Conservation (phyloP, 2,888 invertebrate genomes). For the Salticus scenicus region DNA sequence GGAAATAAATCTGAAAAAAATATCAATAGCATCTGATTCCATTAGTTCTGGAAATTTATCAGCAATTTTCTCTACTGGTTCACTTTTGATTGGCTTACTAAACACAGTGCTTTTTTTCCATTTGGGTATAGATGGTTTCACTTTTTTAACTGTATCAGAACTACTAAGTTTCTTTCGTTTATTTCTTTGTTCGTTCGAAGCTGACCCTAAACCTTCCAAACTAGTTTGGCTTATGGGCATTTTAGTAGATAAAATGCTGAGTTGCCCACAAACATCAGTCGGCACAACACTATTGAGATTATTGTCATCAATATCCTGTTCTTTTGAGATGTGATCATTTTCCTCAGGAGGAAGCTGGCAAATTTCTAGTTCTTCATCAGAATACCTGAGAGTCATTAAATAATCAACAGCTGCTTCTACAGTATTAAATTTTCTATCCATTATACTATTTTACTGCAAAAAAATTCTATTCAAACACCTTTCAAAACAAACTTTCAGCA, state of each 20-base stretch:
- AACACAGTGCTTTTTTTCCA: neutral
- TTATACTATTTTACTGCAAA: neutral
- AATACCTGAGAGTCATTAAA: too few relatives aligned
- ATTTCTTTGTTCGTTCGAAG: too few relatives aligned
- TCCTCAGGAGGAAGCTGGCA: neutral
- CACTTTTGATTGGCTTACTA: neutral
- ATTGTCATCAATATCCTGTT: too few relatives aligned
- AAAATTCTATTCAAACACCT: neutral
- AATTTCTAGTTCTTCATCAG: too few relatives aligned
- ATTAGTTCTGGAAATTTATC: conserved; percentile 5
- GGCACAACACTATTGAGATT: neutral
- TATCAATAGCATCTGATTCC: neutral
- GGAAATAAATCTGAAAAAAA: conserved; percentile 12
- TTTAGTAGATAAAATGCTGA: too few relatives aligned
- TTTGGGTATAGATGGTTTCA: neutral
- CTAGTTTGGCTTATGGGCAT: too few relatives aligned
- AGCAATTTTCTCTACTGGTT: conserved; percentile 3
- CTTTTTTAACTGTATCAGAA: too few relatives aligned
- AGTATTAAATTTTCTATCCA: too few relatives aligned
- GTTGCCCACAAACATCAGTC: neutral
- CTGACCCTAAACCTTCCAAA: too few relatives aligned
- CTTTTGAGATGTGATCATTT: neutral
- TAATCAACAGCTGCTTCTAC: too few relatives aligned
- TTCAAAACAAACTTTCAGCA: too few relatives aligned
- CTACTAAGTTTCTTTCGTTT: too few relatives aligned